A percentile compares a stretch with the other conserved stretches of the same genome.
Evolutionary conservation across 2,113 vertebrate species (phyloP).

Genomic region (Dipodomys spectabilis): DNA sequence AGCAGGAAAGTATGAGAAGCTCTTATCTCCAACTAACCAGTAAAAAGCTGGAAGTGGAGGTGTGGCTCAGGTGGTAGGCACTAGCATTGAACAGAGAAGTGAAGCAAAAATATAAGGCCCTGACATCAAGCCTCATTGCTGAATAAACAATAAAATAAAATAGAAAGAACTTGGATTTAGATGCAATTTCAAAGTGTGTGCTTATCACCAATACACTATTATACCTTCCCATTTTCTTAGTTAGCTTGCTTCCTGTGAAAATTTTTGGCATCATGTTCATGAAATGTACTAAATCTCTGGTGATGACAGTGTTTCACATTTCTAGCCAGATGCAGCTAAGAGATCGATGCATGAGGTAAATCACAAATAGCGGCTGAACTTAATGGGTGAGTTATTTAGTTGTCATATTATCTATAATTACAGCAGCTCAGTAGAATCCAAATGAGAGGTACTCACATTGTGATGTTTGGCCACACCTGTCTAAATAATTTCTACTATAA

Average conservation of each 20-base stretch:
- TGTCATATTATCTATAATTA: conserved; percentile 71
- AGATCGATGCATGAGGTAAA: conserved; percentile 68
- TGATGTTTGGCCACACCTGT: conserved; percentile 51
- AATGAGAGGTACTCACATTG: background rate
- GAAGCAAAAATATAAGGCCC: too few relatives aligned
- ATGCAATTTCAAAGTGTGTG: background rate
- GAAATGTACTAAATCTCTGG: conserved; percentile 57
- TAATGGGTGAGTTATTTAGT: conserved; percentile 63
- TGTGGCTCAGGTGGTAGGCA: too few relatives aligned
- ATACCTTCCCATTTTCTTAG: background rate
- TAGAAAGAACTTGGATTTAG: background rate
- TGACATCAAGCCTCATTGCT: too few relatives aligned
- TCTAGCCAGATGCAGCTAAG: conserved; percentile 59
- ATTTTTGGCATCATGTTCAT: conserved; percentile 46
- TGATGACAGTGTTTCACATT: conserved; percentile 50
- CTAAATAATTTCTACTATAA: conserved; percentile 11
- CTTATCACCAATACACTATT: background rate
- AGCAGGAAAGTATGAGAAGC: too few relatives aligned
- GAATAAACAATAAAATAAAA: too few relatives aligned
- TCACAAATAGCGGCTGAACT: conserved; percentile 44
- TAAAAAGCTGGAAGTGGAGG: too few relatives aligned
- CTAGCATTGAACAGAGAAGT: too few relatives aligned
- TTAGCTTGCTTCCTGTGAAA: conserved; percentile 29
- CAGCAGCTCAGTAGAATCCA: conserved; percentile 56
- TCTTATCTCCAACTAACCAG: too few relatives aligned